These are phyloP conservation scores for Tauraco hartlaubi DNA, from an alignment of 2,797 vertebrate species.

Conservation along the genomic window DNA sequence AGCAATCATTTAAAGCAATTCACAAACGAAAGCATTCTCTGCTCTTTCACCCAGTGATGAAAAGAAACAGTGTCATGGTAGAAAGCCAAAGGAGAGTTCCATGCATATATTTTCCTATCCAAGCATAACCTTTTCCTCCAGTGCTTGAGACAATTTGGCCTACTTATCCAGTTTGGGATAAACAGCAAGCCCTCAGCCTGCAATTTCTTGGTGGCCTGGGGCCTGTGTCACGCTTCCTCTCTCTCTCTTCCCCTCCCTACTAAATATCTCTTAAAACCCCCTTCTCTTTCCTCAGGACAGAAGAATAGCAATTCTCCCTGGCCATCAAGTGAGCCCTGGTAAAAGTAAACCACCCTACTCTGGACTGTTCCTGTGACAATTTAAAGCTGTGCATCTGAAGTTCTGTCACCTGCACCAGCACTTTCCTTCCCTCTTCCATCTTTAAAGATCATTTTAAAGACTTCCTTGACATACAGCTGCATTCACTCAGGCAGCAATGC, in stretches of 20 bases:
- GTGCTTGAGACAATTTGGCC: rapidly evolving
- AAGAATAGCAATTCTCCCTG: background rate
- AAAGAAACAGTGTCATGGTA: background rate
- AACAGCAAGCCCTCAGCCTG: background rate
- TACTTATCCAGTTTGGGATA: background rate
- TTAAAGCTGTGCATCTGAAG: background rate
- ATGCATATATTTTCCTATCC: background rate
- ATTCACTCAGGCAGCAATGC: constrained; percentile 38
- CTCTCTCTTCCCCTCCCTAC: no score
- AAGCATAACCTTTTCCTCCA: background rate
- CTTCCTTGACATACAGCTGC: constrained; percentile 19
- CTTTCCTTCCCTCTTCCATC: background rate
- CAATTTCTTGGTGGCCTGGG: background rate
- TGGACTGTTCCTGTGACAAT: background rate
- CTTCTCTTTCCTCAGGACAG: background rate
- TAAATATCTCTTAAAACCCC: background rate
- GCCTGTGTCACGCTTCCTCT: no score
- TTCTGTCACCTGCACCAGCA: background rate
- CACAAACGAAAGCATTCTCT: background rate
- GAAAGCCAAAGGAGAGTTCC: background rate
- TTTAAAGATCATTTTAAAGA: constrained; percentile 18
- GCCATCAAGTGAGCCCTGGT: background rate
- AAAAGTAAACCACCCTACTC: background rate
- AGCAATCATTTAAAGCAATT: background rate
- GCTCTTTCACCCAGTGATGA: background rate